Base-by-base conservation (phyloP, 1,140 invertebrate genomes). In the Trissolcus basalis region DNA sequence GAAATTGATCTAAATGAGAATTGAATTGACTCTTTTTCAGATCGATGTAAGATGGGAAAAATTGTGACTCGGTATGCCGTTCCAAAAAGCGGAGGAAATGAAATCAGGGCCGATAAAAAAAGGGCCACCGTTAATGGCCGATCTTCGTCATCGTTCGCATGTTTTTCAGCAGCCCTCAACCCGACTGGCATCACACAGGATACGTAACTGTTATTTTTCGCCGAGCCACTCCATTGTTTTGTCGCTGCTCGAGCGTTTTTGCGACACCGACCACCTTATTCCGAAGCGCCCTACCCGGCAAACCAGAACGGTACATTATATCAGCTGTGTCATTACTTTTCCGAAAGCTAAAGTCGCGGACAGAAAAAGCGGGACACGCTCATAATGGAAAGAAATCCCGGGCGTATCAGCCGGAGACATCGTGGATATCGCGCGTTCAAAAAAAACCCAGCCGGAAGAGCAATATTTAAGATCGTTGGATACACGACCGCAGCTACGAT, bases 151-250 rank as follows among this genome's bases (percentile, higher is more conserved):
- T 75, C 76, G 16, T 80, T 78, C 63, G 74, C 36, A 54, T 73
- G 78, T 83, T 82, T 82, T 84, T 80, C 69, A 75, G 51, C 55
- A 64, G 63, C 68, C 71, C 78, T 80, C 77, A 77, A 83, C 78
- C 64, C 43, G 68, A 70, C 70, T 82, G 78, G 63, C 80, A 27
- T 27, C 19, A 70, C 55, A 63, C 74, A 51, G 65, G 68, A 82
- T 81, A 80, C 80, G 82, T 83, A 82, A 81, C 81, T 80, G 84
- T 84, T 84, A 84, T 86, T 85, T 85, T 86, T 85, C 82, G 82
- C 79, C 59, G 73, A 80, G 74, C 74, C 81, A 83, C 83, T 86
- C 50, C 59, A 70, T 68, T 63, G 73, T 49, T 61, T 68, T 73
- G 65, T 7, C 45, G 11, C 32, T 11, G 51, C 51, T 54, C 43